phyloP scores from a whole-genome alignment of 2,888 invertebrate genomes.

The Oxystoma pomonae region DNA sequence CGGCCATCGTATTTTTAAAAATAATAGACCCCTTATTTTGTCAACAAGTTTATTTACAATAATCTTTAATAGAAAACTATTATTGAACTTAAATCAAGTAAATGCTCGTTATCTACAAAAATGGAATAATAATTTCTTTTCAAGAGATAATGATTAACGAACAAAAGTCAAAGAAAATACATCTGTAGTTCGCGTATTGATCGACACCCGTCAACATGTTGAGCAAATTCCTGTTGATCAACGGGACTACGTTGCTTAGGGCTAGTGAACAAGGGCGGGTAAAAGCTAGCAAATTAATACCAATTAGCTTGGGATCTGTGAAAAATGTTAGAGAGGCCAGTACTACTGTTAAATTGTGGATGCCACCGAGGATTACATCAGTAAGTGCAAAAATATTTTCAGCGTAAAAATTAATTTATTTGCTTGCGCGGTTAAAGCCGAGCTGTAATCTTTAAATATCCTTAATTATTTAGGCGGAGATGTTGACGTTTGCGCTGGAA shows the following conservation, averaged over 20 bases:
- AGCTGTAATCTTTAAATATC: too few species aligned
- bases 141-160: not conserved
- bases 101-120: not conserved
- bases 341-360: conserved; percentile 37
- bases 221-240: not conserved
- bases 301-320: not conserved
- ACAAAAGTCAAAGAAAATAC: not conserved
- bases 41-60: too few species aligned
- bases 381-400: too few species aligned
- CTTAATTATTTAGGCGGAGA: too few species aligned
- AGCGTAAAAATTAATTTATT: too few species aligned
- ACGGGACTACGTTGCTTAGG: not conserved
- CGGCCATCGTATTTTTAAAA: too few species aligned
- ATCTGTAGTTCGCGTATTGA: not conserved
- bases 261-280: not conserved
- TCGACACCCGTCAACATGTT: not conserved
- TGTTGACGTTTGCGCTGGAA: too few species aligned
- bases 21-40: too few species aligned
- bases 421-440: too few species aligned
- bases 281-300: not conserved
- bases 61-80: not conserved
- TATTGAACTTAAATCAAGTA: not conserved
- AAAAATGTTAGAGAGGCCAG: conserved; percentile 15
- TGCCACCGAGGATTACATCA: conserved; percentile 38
- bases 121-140: not conserved